These are phyloP conservation scores for Lepidurus arcticus DNA, from an alignment of 1,140 invertebrate genomes.

Conservation along the genomic window DNA sequence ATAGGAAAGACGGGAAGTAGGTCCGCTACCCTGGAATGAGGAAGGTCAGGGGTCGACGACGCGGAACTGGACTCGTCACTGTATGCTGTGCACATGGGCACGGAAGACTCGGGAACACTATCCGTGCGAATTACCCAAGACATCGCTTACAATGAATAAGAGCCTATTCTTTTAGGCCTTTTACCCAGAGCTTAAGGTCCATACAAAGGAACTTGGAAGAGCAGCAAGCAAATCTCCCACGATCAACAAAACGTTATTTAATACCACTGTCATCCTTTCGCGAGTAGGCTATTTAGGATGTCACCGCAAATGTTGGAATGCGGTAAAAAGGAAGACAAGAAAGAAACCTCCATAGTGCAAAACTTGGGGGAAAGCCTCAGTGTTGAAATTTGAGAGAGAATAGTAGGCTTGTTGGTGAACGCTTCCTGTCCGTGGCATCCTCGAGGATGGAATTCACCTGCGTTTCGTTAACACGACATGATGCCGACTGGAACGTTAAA, in stretches of 20 bases:
- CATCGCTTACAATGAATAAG: not conserved
- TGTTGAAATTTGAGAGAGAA: not conserved
- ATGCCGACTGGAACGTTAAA: constrained; percentile 18
- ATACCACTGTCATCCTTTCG: too few relatives aligned
- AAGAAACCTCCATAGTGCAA: not conserved
- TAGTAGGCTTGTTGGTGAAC: not conserved
- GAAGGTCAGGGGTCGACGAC: constrained; percentile 6
- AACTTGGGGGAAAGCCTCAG: not conserved
- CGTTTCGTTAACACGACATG: not conserved
- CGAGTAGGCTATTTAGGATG: too few relatives aligned
- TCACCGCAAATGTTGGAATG: not conserved
- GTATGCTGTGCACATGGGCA: constrained; percentile 1
- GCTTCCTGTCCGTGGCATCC: constrained; percentile 5
- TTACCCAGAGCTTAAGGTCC: too few relatives aligned
- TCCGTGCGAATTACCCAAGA: not conserved
- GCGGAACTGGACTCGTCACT: constrained; percentile 8
- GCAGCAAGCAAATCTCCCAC: too few relatives aligned
- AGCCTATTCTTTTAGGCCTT: too few relatives aligned
- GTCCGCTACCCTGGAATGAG: constrained; percentile 12
- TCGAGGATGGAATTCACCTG: constrained; percentile 18
- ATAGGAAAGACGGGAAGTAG: constrained; percentile 8
- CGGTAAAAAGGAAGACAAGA: not conserved
- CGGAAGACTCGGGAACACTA: not conserved
- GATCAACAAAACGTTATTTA: too few relatives aligned
- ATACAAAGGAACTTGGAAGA: too few relatives aligned